These are phyloP conservation scores for Monodelphis domestica DNA, from an alignment of 2,797 vertebrate species.

Conservation along the genomic window DNA sequence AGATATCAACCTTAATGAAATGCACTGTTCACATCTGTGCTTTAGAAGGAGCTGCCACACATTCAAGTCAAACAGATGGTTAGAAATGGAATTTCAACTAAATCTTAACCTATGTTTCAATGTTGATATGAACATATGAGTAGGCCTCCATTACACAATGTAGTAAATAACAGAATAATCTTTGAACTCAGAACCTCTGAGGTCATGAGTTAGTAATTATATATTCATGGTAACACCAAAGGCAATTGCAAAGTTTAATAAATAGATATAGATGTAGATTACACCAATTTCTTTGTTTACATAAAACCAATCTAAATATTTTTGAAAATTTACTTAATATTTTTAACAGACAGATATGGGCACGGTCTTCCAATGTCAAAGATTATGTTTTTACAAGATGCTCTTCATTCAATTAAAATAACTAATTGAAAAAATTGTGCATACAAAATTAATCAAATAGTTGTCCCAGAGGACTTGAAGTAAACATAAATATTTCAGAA, in stretches of 20 bases:
- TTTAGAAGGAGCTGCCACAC: neutral
- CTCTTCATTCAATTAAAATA: constrained; percentile 8
- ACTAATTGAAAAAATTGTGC: neutral
- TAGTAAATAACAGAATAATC: neutral
- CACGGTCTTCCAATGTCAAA: neutral
- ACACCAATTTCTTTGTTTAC: neutral
- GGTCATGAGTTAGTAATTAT: neutral
- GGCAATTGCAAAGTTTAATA: neutral
- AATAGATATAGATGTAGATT: neutral
- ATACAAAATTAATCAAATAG: neutral
- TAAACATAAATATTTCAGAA: neutral
- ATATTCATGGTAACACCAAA: neutral
- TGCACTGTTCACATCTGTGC: neutral
- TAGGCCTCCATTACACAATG: neutral
- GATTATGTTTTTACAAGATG: neutral
- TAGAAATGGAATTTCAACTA: neutral
- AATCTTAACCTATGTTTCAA: neutral
- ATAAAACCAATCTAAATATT: neutral
- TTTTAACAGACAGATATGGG: neutral
- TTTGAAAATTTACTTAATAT: neutral
- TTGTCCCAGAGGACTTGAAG: constrained; percentile 8
- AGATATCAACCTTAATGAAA: neutral
- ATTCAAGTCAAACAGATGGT: neutral
- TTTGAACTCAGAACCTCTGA: neutral
- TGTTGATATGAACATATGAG: neutral